Evolutionary conservation across 2,888 invertebrate species (phyloP).

Genomic region (Willowsia nigromaculata): DNA sequence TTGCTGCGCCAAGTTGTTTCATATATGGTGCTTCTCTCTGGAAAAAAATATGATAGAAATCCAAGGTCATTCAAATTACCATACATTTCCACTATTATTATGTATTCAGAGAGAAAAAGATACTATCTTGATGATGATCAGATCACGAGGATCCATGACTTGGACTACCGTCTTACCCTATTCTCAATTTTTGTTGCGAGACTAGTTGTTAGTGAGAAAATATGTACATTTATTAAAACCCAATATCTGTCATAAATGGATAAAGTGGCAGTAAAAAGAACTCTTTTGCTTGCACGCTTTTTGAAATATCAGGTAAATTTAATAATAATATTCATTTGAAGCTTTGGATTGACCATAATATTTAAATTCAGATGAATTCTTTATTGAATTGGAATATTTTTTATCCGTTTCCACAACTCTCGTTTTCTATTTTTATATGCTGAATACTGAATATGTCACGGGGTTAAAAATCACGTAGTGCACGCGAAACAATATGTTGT

Average conservation of each 20-base stretch:
- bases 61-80: conserved; percentile 21
- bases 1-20: background rate
- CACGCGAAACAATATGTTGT: background rate
- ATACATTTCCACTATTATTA: background rate
- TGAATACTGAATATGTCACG: background rate
- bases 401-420: background rate
- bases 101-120: background rate
- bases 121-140: conserved; percentile 19
- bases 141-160: conserved; percentile 26
- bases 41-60: conserved; percentile 20
- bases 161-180: conserved; percentile 41
- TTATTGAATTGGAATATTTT: background rate
- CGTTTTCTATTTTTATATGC: background rate
- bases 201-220: background rate
- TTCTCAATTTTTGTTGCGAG: background rate
- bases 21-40: background rate
- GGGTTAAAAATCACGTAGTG: background rate
- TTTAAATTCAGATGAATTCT: background rate
- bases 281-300: background rate
- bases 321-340: background rate
- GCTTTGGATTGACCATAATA: background rate
- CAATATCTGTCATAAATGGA: background rate
- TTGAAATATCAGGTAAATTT: background rate
- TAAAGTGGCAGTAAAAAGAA: background rate
- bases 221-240: conserved; percentile 3